Conservation (phyloP, 2,113 vertebrate genomes). For the Atlantisia rogersi region DNA sequence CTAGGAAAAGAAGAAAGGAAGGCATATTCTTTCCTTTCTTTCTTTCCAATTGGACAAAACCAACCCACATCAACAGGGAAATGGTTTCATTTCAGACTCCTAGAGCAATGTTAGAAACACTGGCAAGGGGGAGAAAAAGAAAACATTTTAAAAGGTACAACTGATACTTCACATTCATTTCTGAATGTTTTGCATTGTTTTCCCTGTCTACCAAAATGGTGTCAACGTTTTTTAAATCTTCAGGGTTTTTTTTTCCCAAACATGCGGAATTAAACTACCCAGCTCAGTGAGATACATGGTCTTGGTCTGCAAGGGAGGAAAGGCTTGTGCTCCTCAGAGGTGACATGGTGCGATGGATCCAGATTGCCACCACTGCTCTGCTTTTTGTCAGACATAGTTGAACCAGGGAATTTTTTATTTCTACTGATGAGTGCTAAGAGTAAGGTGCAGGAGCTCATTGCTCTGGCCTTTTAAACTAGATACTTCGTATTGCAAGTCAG, state of each 20-base stretch:
- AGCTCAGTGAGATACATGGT: neutral
- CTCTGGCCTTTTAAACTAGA: neutral
- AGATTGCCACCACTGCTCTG: neutral
- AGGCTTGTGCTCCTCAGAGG: neutral
- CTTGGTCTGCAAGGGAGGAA: neutral
- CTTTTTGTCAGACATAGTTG: neutral
- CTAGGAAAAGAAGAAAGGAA: constrained; percentile 9
- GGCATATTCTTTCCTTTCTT: constrained; percentile 4
- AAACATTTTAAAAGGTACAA: neutral
- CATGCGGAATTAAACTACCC: neutral
- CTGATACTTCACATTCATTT: neutral
- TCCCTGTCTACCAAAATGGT: neutral
- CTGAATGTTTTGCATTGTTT: neutral
- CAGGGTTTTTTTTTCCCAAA: neutral
- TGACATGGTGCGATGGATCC: fast-evolving
- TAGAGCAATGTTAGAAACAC: neutral
- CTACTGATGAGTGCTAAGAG: neutral
- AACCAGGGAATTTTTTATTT: neutral
- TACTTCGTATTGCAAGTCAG: neutral
- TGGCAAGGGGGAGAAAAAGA: neutral
- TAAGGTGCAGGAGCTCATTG: neutral
- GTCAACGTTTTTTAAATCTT: neutral
- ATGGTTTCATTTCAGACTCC: constrained; percentile 47
- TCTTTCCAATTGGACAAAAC: constrained; percentile 22
- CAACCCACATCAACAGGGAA: constrained; percentile 39